Conservation (phyloP, 2,797 vertebrate genomes). For the Fratercula arctica region DNA sequence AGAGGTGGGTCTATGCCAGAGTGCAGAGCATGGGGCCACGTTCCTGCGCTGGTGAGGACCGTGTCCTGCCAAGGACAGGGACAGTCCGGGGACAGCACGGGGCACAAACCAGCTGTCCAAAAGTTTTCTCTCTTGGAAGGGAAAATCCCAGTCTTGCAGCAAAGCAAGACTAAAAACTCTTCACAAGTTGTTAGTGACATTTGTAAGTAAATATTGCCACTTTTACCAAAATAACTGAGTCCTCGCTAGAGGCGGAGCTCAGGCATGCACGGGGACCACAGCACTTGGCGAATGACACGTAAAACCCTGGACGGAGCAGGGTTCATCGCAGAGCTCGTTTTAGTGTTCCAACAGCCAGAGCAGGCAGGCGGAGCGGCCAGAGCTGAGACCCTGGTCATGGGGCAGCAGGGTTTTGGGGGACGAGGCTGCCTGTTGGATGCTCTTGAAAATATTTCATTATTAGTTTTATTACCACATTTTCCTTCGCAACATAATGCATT, state of each 20-base stretch:
- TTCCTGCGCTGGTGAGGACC: too few relatives aligned
- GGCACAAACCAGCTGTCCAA: neutral
- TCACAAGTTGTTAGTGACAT: neutral
- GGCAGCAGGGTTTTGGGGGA: neutral
- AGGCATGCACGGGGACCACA: fast-evolving
- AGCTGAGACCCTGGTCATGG: neutral
- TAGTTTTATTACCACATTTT: neutral
- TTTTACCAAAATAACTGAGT: neutral
- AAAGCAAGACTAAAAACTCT: neutral
- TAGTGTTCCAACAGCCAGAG: neutral
- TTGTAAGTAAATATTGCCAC: neutral
- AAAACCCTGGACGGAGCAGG: neutral
- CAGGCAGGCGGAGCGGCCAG: neutral
- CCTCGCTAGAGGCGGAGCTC: neutral
- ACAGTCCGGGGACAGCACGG: fast-evolving
- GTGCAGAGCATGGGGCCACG: neutral
- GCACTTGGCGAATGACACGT: neutral
- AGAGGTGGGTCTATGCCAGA: neutral
- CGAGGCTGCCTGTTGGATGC: neutral
- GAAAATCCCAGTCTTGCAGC: neutral
- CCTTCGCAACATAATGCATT: neutral
- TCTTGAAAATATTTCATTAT: neutral
- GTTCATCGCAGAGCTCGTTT: neutral
- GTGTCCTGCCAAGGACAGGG: neutral
- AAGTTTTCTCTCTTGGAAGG: neutral